Percentiles rank a stretch among this genome's conserved stretches.
These are phyloP conservation scores for Drosophila antonietae DNA, from an alignment of 2,888 invertebrate species.

Conservation along the genomic window DNA sequence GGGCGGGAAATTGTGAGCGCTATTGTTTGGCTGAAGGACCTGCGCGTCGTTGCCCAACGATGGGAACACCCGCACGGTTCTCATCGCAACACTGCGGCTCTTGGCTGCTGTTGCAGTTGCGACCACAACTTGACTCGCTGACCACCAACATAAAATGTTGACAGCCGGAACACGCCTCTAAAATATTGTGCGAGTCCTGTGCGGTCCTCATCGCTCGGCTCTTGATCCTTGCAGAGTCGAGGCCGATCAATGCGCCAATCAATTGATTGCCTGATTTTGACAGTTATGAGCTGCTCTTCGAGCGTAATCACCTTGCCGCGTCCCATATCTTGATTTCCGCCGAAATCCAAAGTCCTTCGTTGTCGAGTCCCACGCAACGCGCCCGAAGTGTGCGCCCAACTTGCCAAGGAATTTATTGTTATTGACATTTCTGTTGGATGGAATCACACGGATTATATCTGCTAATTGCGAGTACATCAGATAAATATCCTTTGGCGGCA, in stretches of 20 bases:
- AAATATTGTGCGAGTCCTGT: conserved; percentile 79
- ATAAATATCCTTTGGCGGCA: conserved; percentile 42
- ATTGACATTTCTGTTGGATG: conserved; percentile 71
- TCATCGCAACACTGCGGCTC: conserved; percentile 44
- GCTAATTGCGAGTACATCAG: conserved; percentile 56
- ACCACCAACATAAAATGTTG: conserved; percentile 85
- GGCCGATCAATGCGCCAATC: conserved; percentile 60
- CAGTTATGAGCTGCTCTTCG: conserved; percentile 71
- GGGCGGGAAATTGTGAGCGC: conserved; percentile 44
- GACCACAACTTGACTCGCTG: conserved; percentile 74
- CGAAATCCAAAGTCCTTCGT: conserved; percentile 15
- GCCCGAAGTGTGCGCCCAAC: conserved; percentile 14
- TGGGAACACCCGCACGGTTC: conserved; percentile 72
- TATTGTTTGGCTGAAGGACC: conserved; percentile 72
- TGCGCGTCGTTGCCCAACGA: conserved; percentile 34
- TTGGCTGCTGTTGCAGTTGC: conserved; percentile 59
- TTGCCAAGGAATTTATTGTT: conserved; percentile 74
- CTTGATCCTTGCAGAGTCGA: conserved; percentile 14
- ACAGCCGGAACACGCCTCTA: conserved; percentile 85
- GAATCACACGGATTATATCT: conserved; percentile 80
- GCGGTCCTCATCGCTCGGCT: conserved; percentile 51
- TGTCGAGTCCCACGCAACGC: background rate
- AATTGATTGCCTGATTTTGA: conserved; percentile 70
- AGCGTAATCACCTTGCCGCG: conserved; percentile 46
- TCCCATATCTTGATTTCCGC: conserved; percentile 61